Conservation (phyloP, 2,113 vertebrate species). For the Trinectes maculatus region DNA sequence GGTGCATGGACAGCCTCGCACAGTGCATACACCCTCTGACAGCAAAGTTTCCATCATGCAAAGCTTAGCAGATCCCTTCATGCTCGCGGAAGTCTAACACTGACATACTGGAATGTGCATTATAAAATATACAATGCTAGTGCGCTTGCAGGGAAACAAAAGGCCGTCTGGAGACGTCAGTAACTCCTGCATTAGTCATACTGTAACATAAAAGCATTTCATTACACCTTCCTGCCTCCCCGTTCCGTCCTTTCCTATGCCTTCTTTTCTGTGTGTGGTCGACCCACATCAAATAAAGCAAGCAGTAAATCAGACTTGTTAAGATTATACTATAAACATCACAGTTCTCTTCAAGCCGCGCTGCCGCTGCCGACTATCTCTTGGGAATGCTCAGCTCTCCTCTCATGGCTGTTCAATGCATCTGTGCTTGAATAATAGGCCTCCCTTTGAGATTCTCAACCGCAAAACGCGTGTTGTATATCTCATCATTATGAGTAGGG, state of each 20-base stretch:
- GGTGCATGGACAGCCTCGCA: not conserved
- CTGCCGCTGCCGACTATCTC: slow-evolving; percentile 37
- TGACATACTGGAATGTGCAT: slow-evolving; percentile 34
- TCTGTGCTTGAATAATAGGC: slow-evolving; percentile 53
- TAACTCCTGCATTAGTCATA: slow-evolving; percentile 68
- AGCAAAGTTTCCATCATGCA: not conserved
- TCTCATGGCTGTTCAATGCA: slow-evolving; percentile 47
- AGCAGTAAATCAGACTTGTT: slow-evolving; percentile 48
- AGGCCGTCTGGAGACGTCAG: slow-evolving; percentile 47
- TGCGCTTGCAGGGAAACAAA: slow-evolving; percentile 65
- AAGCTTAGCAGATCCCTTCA: not conserved
- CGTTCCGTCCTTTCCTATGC: slow-evolving; percentile 21
- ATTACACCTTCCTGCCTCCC: slow-evolving; percentile 47
- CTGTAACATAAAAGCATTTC: slow-evolving; percentile 44
- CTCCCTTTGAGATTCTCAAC: slow-evolving; percentile 49
- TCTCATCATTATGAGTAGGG: slow-evolving; percentile 45
- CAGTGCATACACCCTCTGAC: not conserved
- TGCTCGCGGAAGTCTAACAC: not conserved
- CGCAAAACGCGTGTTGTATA: slow-evolving; percentile 29
- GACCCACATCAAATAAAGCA: slow-evolving; percentile 33
- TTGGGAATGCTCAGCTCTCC: slow-evolving; percentile 43
- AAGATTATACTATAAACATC: slow-evolving; percentile 53
- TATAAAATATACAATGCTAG: slow-evolving; percentile 75
- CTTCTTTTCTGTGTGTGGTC: slow-evolving; percentile 13
- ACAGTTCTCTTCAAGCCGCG: slow-evolving; percentile 39